These are phyloP conservation scores for Escarpia spicata DNA, from an alignment of 2,888 invertebrate species.

Conservation along the genomic window DNA sequence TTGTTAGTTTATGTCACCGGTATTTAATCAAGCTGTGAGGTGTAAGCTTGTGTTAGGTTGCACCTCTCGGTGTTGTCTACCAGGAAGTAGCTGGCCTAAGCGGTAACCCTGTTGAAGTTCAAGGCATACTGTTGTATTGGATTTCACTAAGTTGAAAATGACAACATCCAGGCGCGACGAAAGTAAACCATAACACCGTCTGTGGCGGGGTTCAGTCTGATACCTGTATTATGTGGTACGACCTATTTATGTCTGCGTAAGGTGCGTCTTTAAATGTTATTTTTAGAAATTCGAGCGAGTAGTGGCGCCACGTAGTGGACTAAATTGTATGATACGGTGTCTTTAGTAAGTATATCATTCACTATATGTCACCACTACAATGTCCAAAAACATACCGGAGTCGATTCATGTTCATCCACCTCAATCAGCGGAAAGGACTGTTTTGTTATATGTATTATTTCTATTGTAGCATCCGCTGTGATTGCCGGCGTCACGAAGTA, in stretches of 20 bases:
- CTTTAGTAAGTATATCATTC: not conserved
- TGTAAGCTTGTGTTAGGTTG: not conserved
- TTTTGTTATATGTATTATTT: not conserved
- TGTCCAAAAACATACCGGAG: not conserved
- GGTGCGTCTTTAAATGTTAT: too few relatives aligned
- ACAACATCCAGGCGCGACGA: not conserved
- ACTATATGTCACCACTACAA: not conserved
- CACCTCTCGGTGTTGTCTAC: not conserved
- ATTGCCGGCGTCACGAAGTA: not conserved
- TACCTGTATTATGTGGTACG: not conserved
- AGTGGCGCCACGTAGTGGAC: not conserved
- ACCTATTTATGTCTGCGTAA: not conserved
- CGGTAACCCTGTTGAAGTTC: not conserved
- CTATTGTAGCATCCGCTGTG: not conserved
- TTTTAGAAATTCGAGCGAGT: not conserved
- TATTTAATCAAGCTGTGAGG: not conserved
- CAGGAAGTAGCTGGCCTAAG: not conserved
- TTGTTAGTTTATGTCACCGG: not conserved
- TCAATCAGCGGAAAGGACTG: not conserved
- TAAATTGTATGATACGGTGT: not conserved
- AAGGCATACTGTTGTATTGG: not conserved
- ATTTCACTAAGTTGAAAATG: not conserved
- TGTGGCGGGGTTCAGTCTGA: not conserved
- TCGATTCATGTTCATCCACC: not conserved
- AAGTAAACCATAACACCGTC: not conserved